Evolutionary conservation across 2,888 invertebrate species (phyloP), one percentile per base, ranked within the genome.

Genomic region (Acanthosepion pharaonis): DNA sequence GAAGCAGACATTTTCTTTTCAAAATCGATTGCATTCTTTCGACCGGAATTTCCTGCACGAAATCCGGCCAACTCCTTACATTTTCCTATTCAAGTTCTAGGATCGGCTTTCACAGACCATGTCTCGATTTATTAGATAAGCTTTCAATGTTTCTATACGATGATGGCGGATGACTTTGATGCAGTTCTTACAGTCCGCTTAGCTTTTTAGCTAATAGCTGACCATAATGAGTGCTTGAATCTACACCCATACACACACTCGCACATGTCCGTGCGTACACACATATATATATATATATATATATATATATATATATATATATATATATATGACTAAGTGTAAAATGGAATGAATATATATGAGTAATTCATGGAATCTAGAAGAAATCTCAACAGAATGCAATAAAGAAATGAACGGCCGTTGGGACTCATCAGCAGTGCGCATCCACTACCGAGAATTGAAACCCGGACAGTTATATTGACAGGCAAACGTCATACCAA

Each of bases 231-330:
- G n/a, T n/a, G 1, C n/a, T 8, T 9, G 28, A 2, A 64, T 28
- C 23, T 25, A 64, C n/a, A 64, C 28, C 20, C 48, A 42, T 18
- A 94, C 15, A 92, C 28, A 94, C 20, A 91, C n/a, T 53, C 20
- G 94, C 49, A 94, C 6, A 94, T 33, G 78, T 25, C 55, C 55
- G 91, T 23, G 59, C 53, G 93, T n/a, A 93, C 91, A 93, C 2
- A 94, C 91, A 94, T 15, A 93, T 93, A 94, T 20, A 94, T 94
- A 93, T 49, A 94, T 93, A 93, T 28, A 93, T 93, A 93, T 93
- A 91, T 91, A 92, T 49, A 51, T 51, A 25, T 92, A 92, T 51
- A 42, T 33, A 53, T 55, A 51, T 59, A 23, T 94, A 9, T 91
- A 94, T 94, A 55, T 91, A 91, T 53, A 91, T 42, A 91, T n/a